These are phyloP conservation scores for Drosophila biarmipes DNA, from an alignment of 1,140 invertebrate species.

Conservation along the genomic window DNA sequence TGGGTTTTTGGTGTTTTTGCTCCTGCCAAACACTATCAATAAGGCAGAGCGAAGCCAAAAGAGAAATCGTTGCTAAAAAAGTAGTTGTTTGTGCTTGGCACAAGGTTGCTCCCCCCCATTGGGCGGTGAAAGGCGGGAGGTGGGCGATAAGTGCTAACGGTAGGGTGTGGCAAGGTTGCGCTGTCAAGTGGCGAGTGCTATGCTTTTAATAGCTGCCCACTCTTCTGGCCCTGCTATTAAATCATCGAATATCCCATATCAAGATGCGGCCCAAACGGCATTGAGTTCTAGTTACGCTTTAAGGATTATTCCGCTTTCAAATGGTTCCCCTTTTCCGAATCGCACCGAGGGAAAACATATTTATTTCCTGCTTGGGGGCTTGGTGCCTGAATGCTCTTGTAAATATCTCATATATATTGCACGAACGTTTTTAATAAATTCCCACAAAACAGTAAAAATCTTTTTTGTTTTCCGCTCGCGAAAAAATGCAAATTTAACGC, in stretches of 20 bases:
- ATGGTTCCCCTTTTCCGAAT: constrained; percentile 9
- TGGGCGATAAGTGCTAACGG: constrained; percentile 14
- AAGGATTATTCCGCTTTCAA: constrained; percentile 32
- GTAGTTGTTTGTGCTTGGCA: constrained; percentile 52
- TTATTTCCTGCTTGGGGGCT: constrained; percentile 5
- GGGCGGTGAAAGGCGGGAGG: constrained; percentile 10
- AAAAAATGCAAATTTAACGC: constrained; percentile 34
- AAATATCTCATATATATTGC: constrained; percentile 19
- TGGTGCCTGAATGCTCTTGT: neutral
- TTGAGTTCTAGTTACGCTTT: constrained; percentile 17
- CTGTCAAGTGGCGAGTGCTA: constrained; percentile 48
- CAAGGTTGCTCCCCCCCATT: constrained; percentile 39
- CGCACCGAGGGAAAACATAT: constrained; percentile 23
- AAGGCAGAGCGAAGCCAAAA: constrained; percentile 33
- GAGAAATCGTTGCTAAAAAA: constrained; percentile 37
- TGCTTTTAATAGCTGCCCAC: constrained; percentile 54
- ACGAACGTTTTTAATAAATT: constrained; percentile 31
- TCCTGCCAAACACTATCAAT: constrained; percentile 62
- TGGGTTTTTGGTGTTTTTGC: too few species aligned
- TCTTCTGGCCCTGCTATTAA: constrained; percentile 32
- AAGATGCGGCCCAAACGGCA: constrained; percentile 31
- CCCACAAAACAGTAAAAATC: constrained; percentile 19
- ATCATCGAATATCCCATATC: constrained; percentile 42
- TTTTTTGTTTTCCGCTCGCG: constrained; percentile 37
- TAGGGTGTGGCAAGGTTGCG: constrained; percentile 44